Percentiles rank a stretch among this genome's conserved stretches.
Conservation (phyloP, 2,797 vertebrate species). For the Lycodopsis pacificus region DNA sequence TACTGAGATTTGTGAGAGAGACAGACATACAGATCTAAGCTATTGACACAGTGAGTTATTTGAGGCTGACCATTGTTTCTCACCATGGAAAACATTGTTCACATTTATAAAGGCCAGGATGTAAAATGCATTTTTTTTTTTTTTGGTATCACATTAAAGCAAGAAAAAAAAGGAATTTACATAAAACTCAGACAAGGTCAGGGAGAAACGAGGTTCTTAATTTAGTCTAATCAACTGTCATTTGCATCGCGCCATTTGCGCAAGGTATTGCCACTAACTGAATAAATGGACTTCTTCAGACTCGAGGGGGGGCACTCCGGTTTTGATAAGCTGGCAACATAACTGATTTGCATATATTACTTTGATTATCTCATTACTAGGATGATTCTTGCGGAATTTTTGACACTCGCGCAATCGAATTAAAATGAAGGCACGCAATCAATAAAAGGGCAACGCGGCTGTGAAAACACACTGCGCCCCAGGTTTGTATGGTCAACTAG, state of each 20-base stretch:
- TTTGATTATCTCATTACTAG: constrained; percentile 99
- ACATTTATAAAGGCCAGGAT: constrained; percentile 66
- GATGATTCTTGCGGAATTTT: constrained; percentile 96
- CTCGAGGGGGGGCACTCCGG: constrained; percentile 97
- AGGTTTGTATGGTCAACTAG: constrained; percentile 74
- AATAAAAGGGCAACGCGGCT: constrained; percentile 86
- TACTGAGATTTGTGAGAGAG: constrained; percentile 62
- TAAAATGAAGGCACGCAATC: constrained; percentile 89
- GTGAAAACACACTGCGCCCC: constrained; percentile 74
- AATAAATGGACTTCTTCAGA: constrained; percentile 99
- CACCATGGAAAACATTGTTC: constrained; percentile 54
- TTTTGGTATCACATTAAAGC: constrained; percentile 71
- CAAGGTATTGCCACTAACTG: constrained; percentile 99
- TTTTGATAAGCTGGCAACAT: constrained; percentile 99
- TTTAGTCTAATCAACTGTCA: constrained; percentile 99
- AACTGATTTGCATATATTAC: constrained; percentile 99
- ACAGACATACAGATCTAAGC: constrained; percentile 43
- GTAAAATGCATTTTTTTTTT: constrained; percentile 65
- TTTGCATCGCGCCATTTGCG: constrained; percentile 99
- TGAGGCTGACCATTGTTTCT: constrained; percentile 60
- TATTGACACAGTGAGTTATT: constrained; percentile 53
- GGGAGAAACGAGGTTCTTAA: constrained; percentile 99
- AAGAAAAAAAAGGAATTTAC: constrained; percentile 91
- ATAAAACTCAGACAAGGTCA: constrained; percentile 99
- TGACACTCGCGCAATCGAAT: constrained; percentile 91